Conservation (phyloP, 1,140 invertebrate species). For the Hylyphantes graminicola region DNA sequence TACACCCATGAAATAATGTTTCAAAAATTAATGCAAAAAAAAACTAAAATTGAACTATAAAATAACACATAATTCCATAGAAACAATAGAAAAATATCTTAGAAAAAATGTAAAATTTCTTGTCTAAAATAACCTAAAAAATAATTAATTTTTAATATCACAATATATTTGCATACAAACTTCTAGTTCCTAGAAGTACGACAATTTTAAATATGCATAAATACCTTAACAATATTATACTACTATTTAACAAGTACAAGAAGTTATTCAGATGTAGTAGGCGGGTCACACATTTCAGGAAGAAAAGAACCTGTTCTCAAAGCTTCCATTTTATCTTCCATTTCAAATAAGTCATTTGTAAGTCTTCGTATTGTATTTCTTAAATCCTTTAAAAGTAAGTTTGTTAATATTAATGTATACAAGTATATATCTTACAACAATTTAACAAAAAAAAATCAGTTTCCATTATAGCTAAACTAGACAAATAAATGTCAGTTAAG, state of each 20-base stretch:
- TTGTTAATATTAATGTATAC: not conserved
- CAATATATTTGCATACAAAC: too few species aligned
- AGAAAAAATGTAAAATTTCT: too few species aligned
- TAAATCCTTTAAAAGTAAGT: slow-evolving; percentile 33
- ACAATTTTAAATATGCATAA: not conserved
- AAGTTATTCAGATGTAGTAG: slow-evolving; percentile 17
- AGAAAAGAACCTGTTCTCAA: slow-evolving; percentile 46
- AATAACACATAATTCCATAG: too few species aligned
- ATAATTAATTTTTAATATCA: too few species aligned
- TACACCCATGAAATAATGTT: too few species aligned
- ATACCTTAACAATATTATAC: not conserved
- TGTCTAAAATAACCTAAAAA: too few species aligned
- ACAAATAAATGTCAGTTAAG: too few species aligned
- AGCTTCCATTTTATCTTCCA: slow-evolving; percentile 60
- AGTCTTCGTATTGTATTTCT: slow-evolving; percentile 50
- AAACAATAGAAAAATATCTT: too few species aligned
- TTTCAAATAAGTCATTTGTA: slow-evolving; percentile 59
- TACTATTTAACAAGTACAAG: not conserved
- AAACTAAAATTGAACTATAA: too few species aligned
- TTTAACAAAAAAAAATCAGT: too few species aligned
- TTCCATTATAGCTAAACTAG: too few species aligned
- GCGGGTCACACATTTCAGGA: slow-evolving; percentile 41
- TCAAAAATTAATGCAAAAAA: too few species aligned
- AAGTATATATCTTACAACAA: slow-evolving; percentile 1
- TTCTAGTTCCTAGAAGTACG: not conserved